Conservation (phyloP, 2,797 vertebrate genomes). For the Lacerta viridis region DNA sequence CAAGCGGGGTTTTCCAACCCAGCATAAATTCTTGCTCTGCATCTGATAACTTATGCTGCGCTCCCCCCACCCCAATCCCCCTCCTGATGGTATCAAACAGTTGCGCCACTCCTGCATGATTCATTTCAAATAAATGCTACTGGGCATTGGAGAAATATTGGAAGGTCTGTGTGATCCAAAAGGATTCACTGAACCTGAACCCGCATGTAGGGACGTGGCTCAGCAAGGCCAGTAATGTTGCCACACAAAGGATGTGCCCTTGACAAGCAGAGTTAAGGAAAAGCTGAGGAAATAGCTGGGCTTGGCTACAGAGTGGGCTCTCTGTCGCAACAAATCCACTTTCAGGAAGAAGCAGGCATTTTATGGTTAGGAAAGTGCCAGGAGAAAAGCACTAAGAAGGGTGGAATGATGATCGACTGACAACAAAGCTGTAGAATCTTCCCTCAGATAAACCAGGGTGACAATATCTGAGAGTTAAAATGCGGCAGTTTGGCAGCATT, state of each 20-base stretch:
- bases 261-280: slow-evolving; percentile 33
- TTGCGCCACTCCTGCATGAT: slow-evolving; percentile 76
- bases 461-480: too few species aligned
- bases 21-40: slow-evolving; percentile 27
- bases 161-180: slow-evolving; percentile 53
- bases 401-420: too few species aligned
- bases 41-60: neutral
- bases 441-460: too few species aligned
- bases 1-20: slow-evolving; percentile 23
- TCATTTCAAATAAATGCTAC: slow-evolving; percentile 62
- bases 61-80: neutral
- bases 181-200: slow-evolving; percentile 67
- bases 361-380: too few species aligned
- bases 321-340: neutral
- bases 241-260: slow-evolving; percentile 33
- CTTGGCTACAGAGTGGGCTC: neutral
- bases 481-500: neutral
- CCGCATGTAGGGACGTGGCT: slow-evolving; percentile 67
- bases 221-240: slow-evolving; percentile 62
- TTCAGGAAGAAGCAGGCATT: neutral
- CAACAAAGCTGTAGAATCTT: too few species aligned
- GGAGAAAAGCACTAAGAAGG: too few species aligned
- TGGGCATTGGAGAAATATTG: slow-evolving; percentile 45
- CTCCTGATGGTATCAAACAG: slow-evolving; percentile 41
- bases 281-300: neutral